Base-by-base conservation (phyloP, 2,113 vertebrate species). In the Arothron firmamentum region DNA sequence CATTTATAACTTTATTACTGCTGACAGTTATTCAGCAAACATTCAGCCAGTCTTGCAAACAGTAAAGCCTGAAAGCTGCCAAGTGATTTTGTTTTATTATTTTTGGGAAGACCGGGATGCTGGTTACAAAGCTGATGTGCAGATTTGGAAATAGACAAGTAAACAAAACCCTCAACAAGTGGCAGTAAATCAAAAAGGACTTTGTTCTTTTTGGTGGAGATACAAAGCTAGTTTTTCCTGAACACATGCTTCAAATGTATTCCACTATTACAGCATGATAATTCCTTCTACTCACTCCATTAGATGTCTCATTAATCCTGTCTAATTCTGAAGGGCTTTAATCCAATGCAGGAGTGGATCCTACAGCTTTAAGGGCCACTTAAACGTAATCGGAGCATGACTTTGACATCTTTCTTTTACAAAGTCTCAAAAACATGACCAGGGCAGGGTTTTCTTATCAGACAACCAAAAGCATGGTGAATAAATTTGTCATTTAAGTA, bases 371-470 rank as follows among this genome's bases (percentile, higher is more conserved):
- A 52, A 53, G 38, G 34, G 54, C 43, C 47, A 49, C 45, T 67
- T 81, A 85, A 83, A 56, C 67, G 75, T 62, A 77, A 75, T 73
- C 45, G 20, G 49, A 15, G 72, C 69, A 79, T 80, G 65, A 62
- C 73, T 72, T 72, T 72, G 62, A 62, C 54, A 45, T 81, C 71
- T 74, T 78, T 50, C n/a, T 23, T 65, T 68, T 73, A 66, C 59
- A 65, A 67, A 75, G 62, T 43, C 56, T 66, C 78, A 83, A 86
- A 3, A n/a, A 25, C n/a, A 25, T 7, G 53, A 17, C 1, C 51
- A 61, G 31, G 49, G 57, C 63, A 67, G 62, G 18, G 52, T n/a
- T 38, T 49, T n/a, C 48, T 48, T 25, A 58, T 28, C 46, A 74
- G 55, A 28, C 53, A 42, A 28, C 57, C 63, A 52, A 52, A 41